A percentile compares a stretch with the other conserved stretches of the same genome.
Evolutionary conservation across 2,888 invertebrate species (phyloP).

Genomic region (Nebria salina): DNA sequence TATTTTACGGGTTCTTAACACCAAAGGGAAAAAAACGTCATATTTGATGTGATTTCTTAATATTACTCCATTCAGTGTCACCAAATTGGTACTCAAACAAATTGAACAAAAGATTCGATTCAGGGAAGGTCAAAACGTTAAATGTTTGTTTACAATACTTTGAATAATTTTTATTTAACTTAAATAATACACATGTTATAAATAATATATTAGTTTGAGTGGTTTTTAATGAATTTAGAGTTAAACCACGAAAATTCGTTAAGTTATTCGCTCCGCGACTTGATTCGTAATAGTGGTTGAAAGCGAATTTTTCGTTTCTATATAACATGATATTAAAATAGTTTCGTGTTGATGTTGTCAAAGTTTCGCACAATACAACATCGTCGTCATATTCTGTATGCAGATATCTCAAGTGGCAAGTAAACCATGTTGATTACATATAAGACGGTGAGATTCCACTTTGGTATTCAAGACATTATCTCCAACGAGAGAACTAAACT

Average conservation of each 20-base stretch:
- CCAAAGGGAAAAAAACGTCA: not conserved
- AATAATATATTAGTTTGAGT: too few species aligned
- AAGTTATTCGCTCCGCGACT: too few species aligned
- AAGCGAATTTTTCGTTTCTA: not conserved
- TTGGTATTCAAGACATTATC: not conserved
- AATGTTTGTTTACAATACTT: too few species aligned
- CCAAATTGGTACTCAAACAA: too few species aligned
- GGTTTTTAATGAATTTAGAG: too few species aligned
- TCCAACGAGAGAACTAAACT: not conserved
- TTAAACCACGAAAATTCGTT: too few species aligned
- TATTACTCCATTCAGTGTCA: not conserved
- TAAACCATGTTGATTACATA: not conserved
- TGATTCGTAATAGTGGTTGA: too few species aligned
- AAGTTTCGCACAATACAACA: not conserved
- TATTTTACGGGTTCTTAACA: conserved; percentile 34
- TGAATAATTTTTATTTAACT: too few species aligned
- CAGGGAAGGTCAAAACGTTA: too few species aligned
- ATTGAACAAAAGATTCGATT: too few species aligned
- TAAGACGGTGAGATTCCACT: not conserved
- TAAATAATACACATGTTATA: too few species aligned
- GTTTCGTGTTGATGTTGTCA: not conserved
- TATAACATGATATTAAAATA: not conserved
- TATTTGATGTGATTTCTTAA: not conserved
- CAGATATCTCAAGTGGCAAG: conserved; percentile 5
- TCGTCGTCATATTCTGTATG: not conserved